phyloP scores from a whole-genome alignment of 2,888 invertebrate species.

The Coronaproctus castanopsis region DNA sequence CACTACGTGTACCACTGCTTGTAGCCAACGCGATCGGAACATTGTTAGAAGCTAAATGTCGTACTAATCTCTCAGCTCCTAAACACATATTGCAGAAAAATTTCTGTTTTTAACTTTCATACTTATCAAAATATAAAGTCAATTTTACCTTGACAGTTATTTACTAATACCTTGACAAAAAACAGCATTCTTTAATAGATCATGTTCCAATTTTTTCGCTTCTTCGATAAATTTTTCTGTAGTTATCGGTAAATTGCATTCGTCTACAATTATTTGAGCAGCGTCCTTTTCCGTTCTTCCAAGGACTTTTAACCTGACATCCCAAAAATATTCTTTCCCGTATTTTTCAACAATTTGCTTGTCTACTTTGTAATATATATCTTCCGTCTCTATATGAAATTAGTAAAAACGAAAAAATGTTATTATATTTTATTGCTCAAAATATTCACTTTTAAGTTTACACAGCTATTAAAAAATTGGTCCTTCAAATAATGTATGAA shows the following conservation, averaged over 20 bases:
- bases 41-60: slow-evolving; percentile 48
- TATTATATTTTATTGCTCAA: too few relatives aligned
- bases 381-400: slow-evolving; percentile 66
- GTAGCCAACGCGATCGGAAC: slow-evolving; percentile 80
- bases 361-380: slow-evolving; percentile 52
- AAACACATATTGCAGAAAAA: too few relatives aligned
- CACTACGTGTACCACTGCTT: slow-evolving; percentile 54
- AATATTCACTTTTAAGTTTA: background rate
- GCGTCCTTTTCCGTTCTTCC: slow-evolving; percentile 51
- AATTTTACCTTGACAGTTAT: too few relatives aligned
- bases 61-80: slow-evolving; percentile 60
- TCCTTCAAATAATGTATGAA: too few relatives aligned
- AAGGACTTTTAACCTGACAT: slow-evolving; percentile 53
- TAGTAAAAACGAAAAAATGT: slow-evolving; percentile 2
- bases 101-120: slow-evolving; percentile 18
- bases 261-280: slow-evolving; percentile 43
- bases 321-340: slow-evolving; percentile 56
- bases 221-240: slow-evolving; percentile 42
- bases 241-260: slow-evolving; percentile 44
- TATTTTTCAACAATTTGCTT: slow-evolving; percentile 44
- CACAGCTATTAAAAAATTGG: background rate
- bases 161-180: slow-evolving; percentile 51
- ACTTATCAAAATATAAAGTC: background rate
- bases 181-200: slow-evolving; percentile 38
- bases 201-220: slow-evolving; percentile 36